Conservation (phyloP, 2,888 invertebrate species). For the Mesorhabditis spiculigera region DNA sequence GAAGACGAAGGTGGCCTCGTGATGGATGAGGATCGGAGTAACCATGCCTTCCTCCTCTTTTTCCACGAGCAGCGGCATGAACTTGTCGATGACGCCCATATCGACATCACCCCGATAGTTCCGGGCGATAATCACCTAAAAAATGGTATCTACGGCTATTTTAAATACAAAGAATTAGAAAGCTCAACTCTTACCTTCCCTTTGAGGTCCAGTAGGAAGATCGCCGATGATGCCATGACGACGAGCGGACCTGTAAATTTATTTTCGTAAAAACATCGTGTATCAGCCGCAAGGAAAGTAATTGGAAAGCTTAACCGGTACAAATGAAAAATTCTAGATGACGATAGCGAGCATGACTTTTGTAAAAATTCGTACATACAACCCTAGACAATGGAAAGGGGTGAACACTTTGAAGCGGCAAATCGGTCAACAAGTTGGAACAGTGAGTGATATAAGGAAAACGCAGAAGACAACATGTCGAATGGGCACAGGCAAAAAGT, state of each 20-base stretch:
- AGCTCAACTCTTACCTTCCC: slow-evolving; percentile 71
- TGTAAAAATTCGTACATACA: no score
- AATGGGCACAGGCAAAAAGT: no score
- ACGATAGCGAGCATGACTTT: no score
- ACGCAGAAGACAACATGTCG: no score
- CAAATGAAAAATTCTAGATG: no score
- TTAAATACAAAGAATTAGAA: not conserved
- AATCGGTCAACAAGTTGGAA: no score
- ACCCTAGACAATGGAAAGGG: no score
- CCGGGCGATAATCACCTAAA: slow-evolving; percentile 82
- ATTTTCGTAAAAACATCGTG: no score
- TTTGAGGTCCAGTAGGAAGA: slow-evolving; percentile 92
- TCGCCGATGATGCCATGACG: slow-evolving; percentile 87
- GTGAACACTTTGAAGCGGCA: no score
- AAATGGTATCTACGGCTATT: not conserved
- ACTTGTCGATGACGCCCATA: slow-evolving; percentile 90
- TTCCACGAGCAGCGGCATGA: slow-evolving; percentile 94
- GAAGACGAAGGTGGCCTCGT: slow-evolving; percentile 80
- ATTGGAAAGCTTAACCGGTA: no score
- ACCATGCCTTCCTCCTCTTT: slow-evolving; percentile 78
- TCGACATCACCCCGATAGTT: slow-evolving; percentile 97
- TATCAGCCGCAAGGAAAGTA: no score
- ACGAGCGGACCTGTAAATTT: not conserved
- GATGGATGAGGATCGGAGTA: slow-evolving; percentile 63
- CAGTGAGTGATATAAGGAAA: no score